Evolutionary conservation across 2,888 invertebrate genomes (phyloP).

Genomic region (Ophion ventricosus): DNA sequence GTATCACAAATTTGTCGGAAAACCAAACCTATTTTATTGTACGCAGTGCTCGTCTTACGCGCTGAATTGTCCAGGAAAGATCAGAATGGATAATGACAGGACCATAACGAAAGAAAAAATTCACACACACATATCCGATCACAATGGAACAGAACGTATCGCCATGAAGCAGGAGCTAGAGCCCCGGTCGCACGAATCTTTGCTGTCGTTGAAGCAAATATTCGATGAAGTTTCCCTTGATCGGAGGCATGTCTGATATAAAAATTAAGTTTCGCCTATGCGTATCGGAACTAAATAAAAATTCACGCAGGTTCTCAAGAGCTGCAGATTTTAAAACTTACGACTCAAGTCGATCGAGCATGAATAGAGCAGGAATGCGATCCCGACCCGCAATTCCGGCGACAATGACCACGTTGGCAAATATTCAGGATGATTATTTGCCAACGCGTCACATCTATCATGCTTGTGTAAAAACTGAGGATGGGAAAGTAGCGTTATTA

Average conservation of each 20-base stretch:
- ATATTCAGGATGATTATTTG: neutral
- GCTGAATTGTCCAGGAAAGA: neutral
- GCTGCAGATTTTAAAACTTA: neutral
- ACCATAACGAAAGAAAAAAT: neutral
- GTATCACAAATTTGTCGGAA: neutral
- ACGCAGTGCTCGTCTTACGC: neutral
- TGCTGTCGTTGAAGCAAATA: slow-evolving; percentile 1
- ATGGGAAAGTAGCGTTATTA: neutral
- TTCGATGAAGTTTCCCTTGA: slow-evolving; percentile 16
- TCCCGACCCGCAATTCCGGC: neutral
- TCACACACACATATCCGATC: neutral
- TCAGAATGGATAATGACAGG: neutral
- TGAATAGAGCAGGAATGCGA: neutral
- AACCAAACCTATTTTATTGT: neutral
- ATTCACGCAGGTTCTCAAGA: neutral
- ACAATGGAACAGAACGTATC: neutral
- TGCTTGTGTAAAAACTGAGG: neutral
- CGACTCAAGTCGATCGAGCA: neutral
- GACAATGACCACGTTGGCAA: neutral
- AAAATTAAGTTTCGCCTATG: neutral
- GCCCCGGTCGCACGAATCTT: slow-evolving; percentile 8
- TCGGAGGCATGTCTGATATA: neutral
- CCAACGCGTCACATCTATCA: neutral
- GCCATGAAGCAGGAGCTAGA: slow-evolving; percentile 10
- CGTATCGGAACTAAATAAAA: neutral